Base-by-base conservation (phyloP, 2,113 vertebrate species). In the Centropristis striata region DNA sequence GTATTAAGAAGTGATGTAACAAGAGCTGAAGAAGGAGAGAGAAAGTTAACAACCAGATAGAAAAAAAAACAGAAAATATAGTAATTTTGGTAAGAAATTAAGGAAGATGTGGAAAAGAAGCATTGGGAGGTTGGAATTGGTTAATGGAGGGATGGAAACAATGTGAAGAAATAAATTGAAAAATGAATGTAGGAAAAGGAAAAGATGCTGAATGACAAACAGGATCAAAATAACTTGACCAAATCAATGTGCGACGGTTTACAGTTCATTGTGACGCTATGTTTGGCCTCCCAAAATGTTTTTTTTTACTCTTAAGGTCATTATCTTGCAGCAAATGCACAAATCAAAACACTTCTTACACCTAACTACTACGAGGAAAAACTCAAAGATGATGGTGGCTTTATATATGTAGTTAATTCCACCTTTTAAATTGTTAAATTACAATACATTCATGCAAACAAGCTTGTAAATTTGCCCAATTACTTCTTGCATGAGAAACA, bases 161-260 rank as follows among this genome's bases (percentile, higher is more conserved):
- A 37, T 5, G 15, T 12, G 10, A 32, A 28, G 41, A 16, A 25
- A 18, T 14, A 36, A 15, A 13, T 47, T 2, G 58, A 74, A 64
- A 4, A 0, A 8, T 0, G 54, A 67, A 58, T 11, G 53, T 46
- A 44, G 54, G 15, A 2, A 46, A 13, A 47, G 20, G 55, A 66
- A 11, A 21, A 79, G 32, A 28, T 42, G 8, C 8, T 4, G 28
- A 42, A 49, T 28, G 28, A 80, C 23, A 23, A 51, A 13, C 5
- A 9, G 23, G 41, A 42, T 37, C 12, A 61, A 41, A 71, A 66
- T 36, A 1, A 57, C 16, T n/a, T 0, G 73, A 88, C 85, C 85
- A 81, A 85, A 80, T 74, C 2, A 49, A 85, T 44, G 80, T 83
- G 84, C 75, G 75, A 61, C 70, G 54, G 54, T 80, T 73, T 86